These are phyloP conservation scores for Stenichneumon culpator DNA, from an alignment of 2,888 invertebrate species.

Conservation along the genomic window DNA sequence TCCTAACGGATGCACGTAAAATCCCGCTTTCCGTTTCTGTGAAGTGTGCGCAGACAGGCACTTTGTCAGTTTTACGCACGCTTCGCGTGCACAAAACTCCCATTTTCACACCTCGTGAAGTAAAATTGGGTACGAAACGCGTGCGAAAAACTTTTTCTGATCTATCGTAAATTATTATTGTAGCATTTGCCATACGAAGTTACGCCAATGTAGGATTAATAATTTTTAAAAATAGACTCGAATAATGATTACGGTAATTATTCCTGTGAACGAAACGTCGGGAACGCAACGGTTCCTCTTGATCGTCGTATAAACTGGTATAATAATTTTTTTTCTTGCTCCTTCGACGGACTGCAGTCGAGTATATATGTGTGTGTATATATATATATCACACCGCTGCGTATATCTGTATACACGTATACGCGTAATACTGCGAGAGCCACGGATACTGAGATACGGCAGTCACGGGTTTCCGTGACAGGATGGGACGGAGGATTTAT, in stretches of 20 bases:
- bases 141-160: no score
- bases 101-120: no score
- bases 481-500: constrained; percentile 45
- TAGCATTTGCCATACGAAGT: background rate
- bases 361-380: constrained; percentile 1
- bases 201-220: background rate
- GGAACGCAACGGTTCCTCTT: background rate
- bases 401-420: background rate
- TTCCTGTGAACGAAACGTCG: background rate
- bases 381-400: background rate
- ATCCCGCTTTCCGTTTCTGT: no score
- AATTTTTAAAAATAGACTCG: background rate
- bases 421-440: background rate
- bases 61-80: no score
- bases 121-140: no score
- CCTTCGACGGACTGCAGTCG: background rate
- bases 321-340: background rate
- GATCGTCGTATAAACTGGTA: constrained; percentile 3
- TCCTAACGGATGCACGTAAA: no score
- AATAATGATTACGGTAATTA: background rate
- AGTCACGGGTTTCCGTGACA: constrained; percentile 36
- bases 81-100: no score
- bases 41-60: no score
- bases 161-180: no score
- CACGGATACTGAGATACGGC: constrained; percentile 19